These are phyloP conservation scores for Oscheius sp. DNA, from an alignment of 1,140 invertebrate genomes.

Conservation along the genomic window DNA sequence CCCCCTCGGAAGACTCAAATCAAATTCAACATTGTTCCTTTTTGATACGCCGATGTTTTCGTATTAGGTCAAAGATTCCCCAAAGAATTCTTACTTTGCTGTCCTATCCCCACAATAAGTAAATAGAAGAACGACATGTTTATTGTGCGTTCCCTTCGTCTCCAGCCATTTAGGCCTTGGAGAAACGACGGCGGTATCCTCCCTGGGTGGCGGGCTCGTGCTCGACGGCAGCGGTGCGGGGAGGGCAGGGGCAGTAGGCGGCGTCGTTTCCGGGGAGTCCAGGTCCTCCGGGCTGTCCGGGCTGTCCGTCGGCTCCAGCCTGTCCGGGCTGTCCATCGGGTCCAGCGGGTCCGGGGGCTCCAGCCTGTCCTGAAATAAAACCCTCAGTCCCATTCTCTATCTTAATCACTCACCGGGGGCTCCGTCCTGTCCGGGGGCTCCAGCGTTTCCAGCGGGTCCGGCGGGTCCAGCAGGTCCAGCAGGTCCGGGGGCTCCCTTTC, in stretches of 20 bases:
- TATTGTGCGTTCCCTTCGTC: no score
- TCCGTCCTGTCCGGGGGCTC: slow-evolving; percentile 7
- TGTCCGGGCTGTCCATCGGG: slow-evolving; percentile 16
- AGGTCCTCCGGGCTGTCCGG: not conserved
- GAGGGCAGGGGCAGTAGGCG: slow-evolving; percentile 36
- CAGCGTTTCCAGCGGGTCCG: not conserved
- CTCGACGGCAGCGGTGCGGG: slow-evolving; percentile 35
- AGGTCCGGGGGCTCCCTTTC: slow-evolving; percentile 7
- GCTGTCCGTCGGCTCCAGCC: slow-evolving; percentile 12
- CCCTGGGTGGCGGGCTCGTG: not conserved
- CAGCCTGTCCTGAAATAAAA: not conserved
- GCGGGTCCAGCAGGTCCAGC: slow-evolving; percentile 7
- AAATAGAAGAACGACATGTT: no score
- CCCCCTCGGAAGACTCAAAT: no score
- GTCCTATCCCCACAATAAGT: no score
- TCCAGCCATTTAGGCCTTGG: slow-evolving; percentile 12
- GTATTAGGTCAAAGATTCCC: no score
- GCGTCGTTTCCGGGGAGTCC: slow-evolving; percentile 32
- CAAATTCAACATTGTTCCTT: no score
- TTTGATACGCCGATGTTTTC: no score
- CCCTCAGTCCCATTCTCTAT: not conserved
- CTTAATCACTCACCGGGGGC: not conserved
- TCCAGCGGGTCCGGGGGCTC: slow-evolving; percentile 8
- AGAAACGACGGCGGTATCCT: slow-evolving; percentile 5
- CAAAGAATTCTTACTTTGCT: no score